A percentile compares a stretch with the other conserved stretches of the same genome.
These are phyloP conservation scores for Coelopa pilipes DNA, from an alignment of 2,888 invertebrate species.

Conservation along the genomic window DNA sequence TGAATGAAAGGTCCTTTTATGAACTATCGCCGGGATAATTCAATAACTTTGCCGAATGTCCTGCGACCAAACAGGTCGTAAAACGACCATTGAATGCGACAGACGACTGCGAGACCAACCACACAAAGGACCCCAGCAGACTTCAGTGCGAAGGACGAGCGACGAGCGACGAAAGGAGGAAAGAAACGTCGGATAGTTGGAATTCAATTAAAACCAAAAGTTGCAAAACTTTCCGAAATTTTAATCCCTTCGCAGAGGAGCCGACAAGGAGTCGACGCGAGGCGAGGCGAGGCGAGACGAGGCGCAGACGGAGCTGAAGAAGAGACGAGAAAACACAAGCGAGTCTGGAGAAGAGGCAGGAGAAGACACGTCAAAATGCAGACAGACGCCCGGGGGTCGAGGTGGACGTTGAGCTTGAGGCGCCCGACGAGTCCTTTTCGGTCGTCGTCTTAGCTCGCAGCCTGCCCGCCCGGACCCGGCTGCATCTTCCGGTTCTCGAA, in stretches of 20 bases:
- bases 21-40: slow-evolving; percentile 41
- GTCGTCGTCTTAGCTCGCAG: slow-evolving; percentile 9
- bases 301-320: no score
- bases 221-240: slow-evolving; percentile 38
- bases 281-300: no score
- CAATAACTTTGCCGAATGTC: slow-evolving; percentile 41
- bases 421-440: slow-evolving; percentile 3
- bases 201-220: slow-evolving; percentile 52
- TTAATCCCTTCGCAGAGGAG: slow-evolving; percentile 24
- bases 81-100: not conserved
- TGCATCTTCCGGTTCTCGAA: slow-evolving; percentile 37
- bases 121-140: not conserved
- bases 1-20: slow-evolving; percentile 15
- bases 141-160: no score
- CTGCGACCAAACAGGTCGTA: not conserved
- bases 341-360: no score
- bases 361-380: slow-evolving; percentile 36
- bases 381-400: slow-evolving; percentile 43
- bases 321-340: no score
- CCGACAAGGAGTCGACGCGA: no score
- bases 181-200: slow-evolving; percentile 22
- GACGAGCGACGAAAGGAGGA: no score
- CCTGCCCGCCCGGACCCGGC: not conserved
- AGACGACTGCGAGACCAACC: no score
- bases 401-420: slow-evolving; percentile 41